A percentile compares a stretch with the other conserved stretches of the same genome.
phyloP scores from a whole-genome alignment of 2,113 vertebrate species.

The Microcebus griseorufus region DNA sequence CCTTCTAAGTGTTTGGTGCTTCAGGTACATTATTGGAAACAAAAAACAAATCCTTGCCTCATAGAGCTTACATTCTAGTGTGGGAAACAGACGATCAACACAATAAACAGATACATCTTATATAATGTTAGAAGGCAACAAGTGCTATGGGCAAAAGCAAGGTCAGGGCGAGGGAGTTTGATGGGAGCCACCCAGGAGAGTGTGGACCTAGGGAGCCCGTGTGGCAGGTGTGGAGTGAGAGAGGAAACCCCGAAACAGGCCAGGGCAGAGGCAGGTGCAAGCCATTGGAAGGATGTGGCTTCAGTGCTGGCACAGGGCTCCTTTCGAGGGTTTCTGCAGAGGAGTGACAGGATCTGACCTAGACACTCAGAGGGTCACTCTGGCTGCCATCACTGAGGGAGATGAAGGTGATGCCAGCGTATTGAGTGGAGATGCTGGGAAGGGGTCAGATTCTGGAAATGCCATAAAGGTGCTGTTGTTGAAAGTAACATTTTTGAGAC shows the following conservation, averaged over 20 bases:
- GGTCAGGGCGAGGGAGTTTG: neutral
- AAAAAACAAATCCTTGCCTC: neutral
- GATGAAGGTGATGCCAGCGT: neutral
- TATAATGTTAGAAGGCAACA: neutral
- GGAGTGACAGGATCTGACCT: neutral
- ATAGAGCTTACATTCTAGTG: neutral
- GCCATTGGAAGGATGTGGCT: accelerated
- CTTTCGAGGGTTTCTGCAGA: neutral
- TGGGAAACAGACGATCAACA: neutral
- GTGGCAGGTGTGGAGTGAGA: neutral
- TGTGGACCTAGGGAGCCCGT: neutral
- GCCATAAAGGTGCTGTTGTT: neutral
- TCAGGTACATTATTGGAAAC: neutral
- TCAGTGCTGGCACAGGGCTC: neutral
- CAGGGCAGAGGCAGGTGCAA: neutral
- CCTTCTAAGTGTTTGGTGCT: neutral
- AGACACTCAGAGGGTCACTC: neutral
- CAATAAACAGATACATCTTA: neutral
- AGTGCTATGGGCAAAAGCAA: neutral
- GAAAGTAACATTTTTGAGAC: neutral
- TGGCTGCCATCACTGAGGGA: neutral
- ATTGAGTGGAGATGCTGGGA: neutral
- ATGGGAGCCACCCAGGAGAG: neutral
- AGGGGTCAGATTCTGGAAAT: neutral
- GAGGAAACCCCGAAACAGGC: neutral